Evolutionary conservation across 2,113 vertebrate species (phyloP), one percentile per base, ranked within the genome.

Genomic region (Thinocorus orbignyianus): DNA sequence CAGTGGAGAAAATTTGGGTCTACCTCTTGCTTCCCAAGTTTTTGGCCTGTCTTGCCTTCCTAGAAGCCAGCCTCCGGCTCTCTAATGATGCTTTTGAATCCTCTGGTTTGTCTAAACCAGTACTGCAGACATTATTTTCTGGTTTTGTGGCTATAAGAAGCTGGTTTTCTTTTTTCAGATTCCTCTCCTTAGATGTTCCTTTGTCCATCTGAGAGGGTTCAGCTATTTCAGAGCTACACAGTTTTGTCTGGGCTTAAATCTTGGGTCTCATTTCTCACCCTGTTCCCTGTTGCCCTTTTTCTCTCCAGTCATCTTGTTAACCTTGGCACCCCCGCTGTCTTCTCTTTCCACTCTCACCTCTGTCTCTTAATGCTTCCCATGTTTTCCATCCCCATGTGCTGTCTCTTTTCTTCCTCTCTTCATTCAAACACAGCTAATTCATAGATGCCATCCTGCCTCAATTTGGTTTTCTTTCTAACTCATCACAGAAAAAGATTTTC

Each of bases 401-500:
- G 18, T 60, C 39, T 44, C 25, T 69, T 77, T 17, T 35, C 11
- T 13, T 6, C 4, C 17, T 52, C 23, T 49, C 35, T 46, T 39
- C 10, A 11, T 78, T 79, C 30, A 60, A 39, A 48, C 1, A 0
- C 46, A 48, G 8, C 17, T 46, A 52, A 13, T 49, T 44, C 39
- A 28, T 64, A 0, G 1, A 5, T 10, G 3, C 31, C 31, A 1
- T 23, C 84, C 58, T 54, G 2, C 10, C 23, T 49, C 9, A 3
- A 5, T 52, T 78, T n/a, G 8, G 4, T 70, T 77, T 92, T 44
- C 49, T 76, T 48, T 44, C 28, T 22, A 68, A 60, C 13, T 68
- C 22, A 1, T 9, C 2, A 3, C 16, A 55, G 60, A 44, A 62
- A 64, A 25, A 1, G 17, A 7, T 41, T 61, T 68, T 35, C 30